These are phyloP conservation scores for Volucella inflata DNA, from an alignment of 2,888 invertebrate species.

Conservation along the genomic window DNA sequence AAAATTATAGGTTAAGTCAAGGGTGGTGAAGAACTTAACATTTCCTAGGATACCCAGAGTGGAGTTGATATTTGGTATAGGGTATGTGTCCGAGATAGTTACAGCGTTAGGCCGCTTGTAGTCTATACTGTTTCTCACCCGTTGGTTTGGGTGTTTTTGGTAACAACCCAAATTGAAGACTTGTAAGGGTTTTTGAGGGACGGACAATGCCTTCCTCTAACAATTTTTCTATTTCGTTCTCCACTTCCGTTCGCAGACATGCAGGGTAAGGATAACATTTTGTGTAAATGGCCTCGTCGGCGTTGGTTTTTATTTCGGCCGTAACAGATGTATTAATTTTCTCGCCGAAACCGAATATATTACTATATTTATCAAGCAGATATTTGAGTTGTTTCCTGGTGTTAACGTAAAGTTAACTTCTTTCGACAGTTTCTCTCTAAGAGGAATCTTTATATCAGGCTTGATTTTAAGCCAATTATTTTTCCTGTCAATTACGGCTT, in stretches of 20 bases:
- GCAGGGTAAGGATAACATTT: constrained; percentile 81
- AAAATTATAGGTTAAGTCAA: constrained; percentile 76
- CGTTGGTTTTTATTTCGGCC: no score
- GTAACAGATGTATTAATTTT: no score
- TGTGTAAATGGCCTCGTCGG: constrained; percentile 77
- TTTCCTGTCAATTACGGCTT: no score
- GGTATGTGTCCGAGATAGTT: constrained; percentile 73
- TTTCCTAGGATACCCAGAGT: constrained; percentile 72
- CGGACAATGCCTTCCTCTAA: constrained; percentile 78
- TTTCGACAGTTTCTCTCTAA: no score
- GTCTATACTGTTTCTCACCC: constrained; percentile 71
- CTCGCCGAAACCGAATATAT: no score
- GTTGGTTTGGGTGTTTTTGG: constrained; percentile 73
- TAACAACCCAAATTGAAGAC: constrained; percentile 76
- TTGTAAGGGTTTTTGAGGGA: constrained; percentile 77
- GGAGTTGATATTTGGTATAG: constrained; percentile 66
- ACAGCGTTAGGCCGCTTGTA: constrained; percentile 75
- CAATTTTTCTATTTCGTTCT: constrained; percentile 78
- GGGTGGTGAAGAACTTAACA: constrained; percentile 73
- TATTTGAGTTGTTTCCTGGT: no score
- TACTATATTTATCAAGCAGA: no score
- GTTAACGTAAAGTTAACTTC: no score
- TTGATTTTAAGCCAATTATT: no score
- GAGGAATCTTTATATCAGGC: no score
- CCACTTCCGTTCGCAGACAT: constrained; percentile 79